Evolutionary conservation across 2,113 vertebrate genomes (phyloP), one percentile per base, ranked within the genome.

Genomic region (Pseudorhombus dupliciocellatus): DNA sequence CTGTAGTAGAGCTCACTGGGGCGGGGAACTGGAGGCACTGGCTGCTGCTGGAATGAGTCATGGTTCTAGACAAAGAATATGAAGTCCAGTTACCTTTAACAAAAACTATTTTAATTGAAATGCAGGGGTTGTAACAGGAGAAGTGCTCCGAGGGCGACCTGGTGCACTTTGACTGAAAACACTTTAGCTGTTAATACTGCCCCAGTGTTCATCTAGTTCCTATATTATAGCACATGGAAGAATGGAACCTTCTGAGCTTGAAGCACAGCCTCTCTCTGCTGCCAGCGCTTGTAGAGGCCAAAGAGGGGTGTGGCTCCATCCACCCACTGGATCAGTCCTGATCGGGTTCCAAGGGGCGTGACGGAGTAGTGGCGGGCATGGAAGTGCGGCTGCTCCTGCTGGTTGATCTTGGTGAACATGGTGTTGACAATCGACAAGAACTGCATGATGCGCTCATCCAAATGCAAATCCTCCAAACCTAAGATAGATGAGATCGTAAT

Each of bases 371-470:
- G 98, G 26, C 98, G 91, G 0, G 98, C 98, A 0, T 97, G 97
- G 90, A 99, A 99, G 55, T 91, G 94, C 0, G 97, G 98, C 4
- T 95, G 95, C 91, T 98, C 98, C 68, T 98, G 96, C 62, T 97
- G 95, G 92, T 99, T 98, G 28, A 98, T 96, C 14, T 97, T 99
- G 57, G 97, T 97, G 89, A 99, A 99, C 98, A 99, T 99, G 18
- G 97, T 99, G 90, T 99, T 99, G 79, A 99, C 98, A 1, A 99
- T 99, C 0, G 98, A 98, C 26, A 99, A 65, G 79, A 99, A 99
- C n/a, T 99, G 98, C 98, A 99, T 99, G 86, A 99, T 99, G 69
- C 98, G 95, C 84, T 99, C 98, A 58, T 99, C 98, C 26, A 99
- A 88, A 69, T 99, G 98, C 70, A 99, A 92, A 84, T 99, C 98